These are phyloP conservation scores for Euwallacea similis DNA, from an alignment of 1,140 invertebrate genomes.

Conservation along the genomic window DNA sequence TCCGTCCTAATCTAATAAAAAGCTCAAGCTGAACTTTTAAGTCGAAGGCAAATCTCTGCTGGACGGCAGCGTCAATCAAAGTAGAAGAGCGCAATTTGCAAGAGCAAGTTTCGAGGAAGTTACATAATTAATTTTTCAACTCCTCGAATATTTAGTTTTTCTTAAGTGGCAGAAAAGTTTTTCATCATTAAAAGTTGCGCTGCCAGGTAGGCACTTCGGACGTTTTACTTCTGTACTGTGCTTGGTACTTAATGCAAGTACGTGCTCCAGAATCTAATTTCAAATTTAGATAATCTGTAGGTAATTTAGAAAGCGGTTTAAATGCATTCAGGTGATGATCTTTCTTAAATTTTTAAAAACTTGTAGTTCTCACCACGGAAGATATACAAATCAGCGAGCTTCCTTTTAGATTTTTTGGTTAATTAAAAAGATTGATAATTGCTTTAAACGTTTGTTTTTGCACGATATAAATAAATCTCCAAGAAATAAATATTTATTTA, in stretches of 20 bases:
- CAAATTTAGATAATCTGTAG: no score
- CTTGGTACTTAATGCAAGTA: no score
- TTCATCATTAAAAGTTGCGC: conserved; percentile 10
- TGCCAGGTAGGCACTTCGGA: conserved; percentile 6
- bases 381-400: no score
- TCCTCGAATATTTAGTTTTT: conserved; percentile 9
- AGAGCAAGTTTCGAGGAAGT: not conserved
- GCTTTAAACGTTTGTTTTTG: conserved; percentile 24
- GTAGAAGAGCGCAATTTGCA: not conserved
- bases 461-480: conserved; percentile 11
- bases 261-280: no score
- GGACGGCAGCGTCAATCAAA: conserved; percentile 4
- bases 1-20: conserved; percentile 1
- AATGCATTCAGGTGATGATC: no score
- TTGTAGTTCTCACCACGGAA: no score
- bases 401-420: not conserved
- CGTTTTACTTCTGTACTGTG: not conserved
- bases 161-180: conserved; percentile 11
- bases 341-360: no score
- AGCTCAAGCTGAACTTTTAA: not conserved
- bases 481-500: conserved; percentile 23
- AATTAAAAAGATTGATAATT: conserved; percentile 23
- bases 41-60: conserved; percentile 1
- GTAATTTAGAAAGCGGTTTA: no score
- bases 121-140: conserved; percentile 15